Base-by-base conservation (phyloP, 2,113 vertebrate genomes). In the Dunckerocampus dactyliophorus region DNA sequence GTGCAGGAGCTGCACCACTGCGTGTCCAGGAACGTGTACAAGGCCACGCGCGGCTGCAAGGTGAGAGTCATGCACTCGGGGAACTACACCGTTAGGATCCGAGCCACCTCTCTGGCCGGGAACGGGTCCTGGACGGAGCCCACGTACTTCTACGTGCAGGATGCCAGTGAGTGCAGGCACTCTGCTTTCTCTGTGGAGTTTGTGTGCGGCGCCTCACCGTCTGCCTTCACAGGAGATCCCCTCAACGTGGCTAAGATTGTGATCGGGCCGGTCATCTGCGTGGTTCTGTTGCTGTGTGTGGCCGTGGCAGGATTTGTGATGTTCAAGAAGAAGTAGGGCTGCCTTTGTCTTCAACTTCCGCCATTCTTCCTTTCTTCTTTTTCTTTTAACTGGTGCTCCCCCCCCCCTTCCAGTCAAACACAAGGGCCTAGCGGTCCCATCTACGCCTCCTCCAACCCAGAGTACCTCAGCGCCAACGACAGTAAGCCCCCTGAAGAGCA, bases 121-220 rank as follows among this genome's bases (percentile, higher is more conserved):
- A 99, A 98, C 0, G 96, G 96, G 47, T 98, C 96, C 0, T 98
- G 96, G 96, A 98, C 96, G 0, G 92, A 97, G 9, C 90, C 93
- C 1, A 88, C 90, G 0, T 92, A 93, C 48, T 96, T 99, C 51
- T 93, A 92, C 0, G 92, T 99, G 47, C 85, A 93, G 0, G 95
- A 98, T 50, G 48, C 69, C 5, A 77, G 96, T 98, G 84, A 92
- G 94, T 75, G 1, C 3, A 3, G 3, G 13, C 3, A 5, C 17
- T 53, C 12, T 6, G 57, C 9, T 17, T 16, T 2, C 19, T 22
- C n/a, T n/a, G n/a, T n/a, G n/a, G 14, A 24, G 9, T n/a, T 6
- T 46, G 65, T 63, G 22, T 59, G 63, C 39, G n/a, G 62, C 66
- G 60, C 61, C 71, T 71, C 68, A 57, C n/a, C 68, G 51, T 79